Evolutionary conservation across 2,888 invertebrate genomes (phyloP).

Genomic region (Andrena bicolor): DNA sequence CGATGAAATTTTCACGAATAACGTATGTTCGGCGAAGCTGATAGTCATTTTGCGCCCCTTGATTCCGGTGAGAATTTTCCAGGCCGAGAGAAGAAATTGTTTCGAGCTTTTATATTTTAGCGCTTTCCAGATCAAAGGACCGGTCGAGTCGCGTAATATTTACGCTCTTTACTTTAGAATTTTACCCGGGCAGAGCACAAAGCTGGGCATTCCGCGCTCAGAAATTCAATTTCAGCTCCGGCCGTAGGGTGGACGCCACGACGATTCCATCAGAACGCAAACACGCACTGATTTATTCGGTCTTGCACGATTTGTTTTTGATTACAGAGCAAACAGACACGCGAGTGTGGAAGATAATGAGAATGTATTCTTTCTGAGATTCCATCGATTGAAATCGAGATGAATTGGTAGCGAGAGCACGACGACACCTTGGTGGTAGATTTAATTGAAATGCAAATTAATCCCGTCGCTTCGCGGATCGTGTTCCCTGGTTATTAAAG

Average conservation of each 20-base stretch:
- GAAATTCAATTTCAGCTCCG: conserved; percentile 19
- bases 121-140: conserved; percentile 8
- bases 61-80: too few species aligned
- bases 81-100: neutral
- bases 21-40: neutral
- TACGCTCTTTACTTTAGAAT: conserved; percentile 24
- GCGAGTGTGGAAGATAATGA: neutral
- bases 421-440: neutral
- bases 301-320: conserved; percentile 12
- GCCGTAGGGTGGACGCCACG: neutral
- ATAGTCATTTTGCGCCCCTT: neutral
- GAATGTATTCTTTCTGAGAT: too few species aligned
- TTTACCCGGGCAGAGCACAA: neutral
- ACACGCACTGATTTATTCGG: neutral
- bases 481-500: conserved; percentile 20
- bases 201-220: neutral
- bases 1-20: conserved; percentile 14
- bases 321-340: neutral
- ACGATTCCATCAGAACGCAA: conserved; percentile 10
- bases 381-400: too few species aligned
- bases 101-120: neutral
- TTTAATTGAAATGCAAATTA: conserved; percentile 45
- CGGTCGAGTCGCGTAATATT: conserved; percentile 1
- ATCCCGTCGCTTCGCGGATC: neutral
- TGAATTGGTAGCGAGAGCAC: too few species aligned